Evolutionary conservation across 1,140 invertebrate species (phyloP).

Genomic region (Orussus abietinus): DNA sequence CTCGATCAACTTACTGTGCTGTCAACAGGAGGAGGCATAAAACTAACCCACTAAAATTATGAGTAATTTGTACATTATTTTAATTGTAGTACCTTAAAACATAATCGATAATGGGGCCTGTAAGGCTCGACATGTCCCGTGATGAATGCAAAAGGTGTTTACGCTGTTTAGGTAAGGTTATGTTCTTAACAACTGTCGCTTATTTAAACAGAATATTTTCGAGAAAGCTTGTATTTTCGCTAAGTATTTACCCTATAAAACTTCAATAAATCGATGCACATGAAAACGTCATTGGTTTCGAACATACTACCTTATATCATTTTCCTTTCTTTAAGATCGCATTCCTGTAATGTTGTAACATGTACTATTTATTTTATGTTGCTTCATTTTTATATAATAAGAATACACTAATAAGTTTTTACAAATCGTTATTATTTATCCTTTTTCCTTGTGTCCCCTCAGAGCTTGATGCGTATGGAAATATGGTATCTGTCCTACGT

Average conservation of each 20-base stretch:
- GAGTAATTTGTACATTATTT: conserved; percentile 6
- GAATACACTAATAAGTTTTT: background rate
- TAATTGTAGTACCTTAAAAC: conserved; percentile 23
- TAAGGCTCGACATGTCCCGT: conserved; percentile 69
- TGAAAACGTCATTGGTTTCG: too few species aligned
- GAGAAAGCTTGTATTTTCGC: conserved; percentile 5
- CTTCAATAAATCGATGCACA: conserved; percentile 3
- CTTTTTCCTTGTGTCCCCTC: conserved; percentile 4
- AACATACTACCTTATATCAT: too few species aligned
- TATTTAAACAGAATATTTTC: conserved; percentile 11
- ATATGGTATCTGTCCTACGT: conserved; percentile 82
- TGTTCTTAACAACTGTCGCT: conserved; percentile 21
- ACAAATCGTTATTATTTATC: too few species aligned
- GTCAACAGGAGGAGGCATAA: background rate
- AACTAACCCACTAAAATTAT: background rate
- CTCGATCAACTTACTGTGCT: background rate
- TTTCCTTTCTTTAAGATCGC: background rate
- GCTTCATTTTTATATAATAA: background rate
- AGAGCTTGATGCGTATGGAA: conserved; percentile 90
- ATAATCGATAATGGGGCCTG: conserved; percentile 68
- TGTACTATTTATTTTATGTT: too few species aligned
- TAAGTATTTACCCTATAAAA: conserved; percentile 1
- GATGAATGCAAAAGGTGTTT: conserved; percentile 84
- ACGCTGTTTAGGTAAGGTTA: conserved; percentile 72
- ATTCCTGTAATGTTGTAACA: background rate